Percentiles rank a stretch among this genome's conserved stretches.
Evolutionary conservation across 2,113 vertebrate species (phyloP).

Genomic region (Cryptomyrus ogoouensis): DNA sequence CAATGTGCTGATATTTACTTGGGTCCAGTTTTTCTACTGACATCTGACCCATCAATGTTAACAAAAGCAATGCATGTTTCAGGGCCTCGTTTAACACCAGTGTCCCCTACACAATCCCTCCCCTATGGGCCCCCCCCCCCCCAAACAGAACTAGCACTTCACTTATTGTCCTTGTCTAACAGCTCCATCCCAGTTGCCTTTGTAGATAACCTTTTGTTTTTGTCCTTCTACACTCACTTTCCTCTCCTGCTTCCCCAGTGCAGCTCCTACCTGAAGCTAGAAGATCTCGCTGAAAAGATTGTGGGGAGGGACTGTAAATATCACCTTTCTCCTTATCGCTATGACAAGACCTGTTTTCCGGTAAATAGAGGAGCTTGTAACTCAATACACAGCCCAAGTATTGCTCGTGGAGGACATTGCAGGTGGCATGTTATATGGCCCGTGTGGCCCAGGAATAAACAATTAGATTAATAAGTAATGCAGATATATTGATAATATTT

Average conservation of each 20-base stretch:
- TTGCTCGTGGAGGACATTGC: conserved; percentile 60
- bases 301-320: conserved; percentile 56
- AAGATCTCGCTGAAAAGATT: conserved; percentile 42
- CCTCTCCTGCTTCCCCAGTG: background rate
- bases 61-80: background rate
- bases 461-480: conserved; percentile 70
- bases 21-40: background rate
- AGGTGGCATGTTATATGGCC: conserved; percentile 59
- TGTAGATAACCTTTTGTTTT: background rate
- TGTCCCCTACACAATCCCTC: background rate
- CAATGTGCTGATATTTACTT: background rate
- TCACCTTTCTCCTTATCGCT: conserved; percentile 67
- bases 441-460: conserved; percentile 54
- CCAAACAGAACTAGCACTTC: background rate
- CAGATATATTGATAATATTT: conserved; percentile 59
- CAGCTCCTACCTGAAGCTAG: conserved; percentile 43
- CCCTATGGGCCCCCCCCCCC: background rate
- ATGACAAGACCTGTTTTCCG: conserved; percentile 63
- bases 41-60: background rate
- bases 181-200: background rate
- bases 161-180: background rate
- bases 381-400: conserved; percentile 49
- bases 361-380: conserved; percentile 62
- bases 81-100: background rate
- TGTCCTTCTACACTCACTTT: background rate